phyloP scores from a whole-genome alignment of 2,113 vertebrate genomes.

The Rhea americana region DNA sequence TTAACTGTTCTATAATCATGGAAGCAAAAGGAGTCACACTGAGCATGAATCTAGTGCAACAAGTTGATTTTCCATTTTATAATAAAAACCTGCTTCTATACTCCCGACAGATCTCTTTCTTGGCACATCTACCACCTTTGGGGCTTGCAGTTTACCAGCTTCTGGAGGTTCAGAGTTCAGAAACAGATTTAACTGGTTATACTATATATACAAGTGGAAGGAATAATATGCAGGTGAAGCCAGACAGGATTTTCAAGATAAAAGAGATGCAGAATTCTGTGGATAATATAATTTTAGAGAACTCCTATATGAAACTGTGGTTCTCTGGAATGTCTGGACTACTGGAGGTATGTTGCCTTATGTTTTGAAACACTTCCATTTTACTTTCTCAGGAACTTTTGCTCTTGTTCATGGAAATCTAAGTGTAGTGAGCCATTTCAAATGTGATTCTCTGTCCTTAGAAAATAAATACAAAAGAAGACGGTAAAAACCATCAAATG shows the following conservation, averaged over 20 bases:
- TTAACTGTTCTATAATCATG: not conserved
- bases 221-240: constrained; percentile 22
- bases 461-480: constrained; percentile 82
- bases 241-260: constrained; percentile 78
- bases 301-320: constrained; percentile 82
- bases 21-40: not conserved
- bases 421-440: not conserved
- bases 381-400: not conserved
- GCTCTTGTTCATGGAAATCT: not conserved
- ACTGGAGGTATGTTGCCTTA: constrained; percentile 81
- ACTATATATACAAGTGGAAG: constrained; percentile 64
- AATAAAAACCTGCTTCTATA: not conserved
- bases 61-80: not conserved
- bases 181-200: constrained; percentile 77
- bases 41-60: not conserved
- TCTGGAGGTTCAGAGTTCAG: constrained; percentile 70
- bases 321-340: constrained; percentile 82
- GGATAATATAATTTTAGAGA: constrained; percentile 81
- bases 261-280: constrained; percentile 60
- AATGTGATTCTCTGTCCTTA: constrained; percentile 47
- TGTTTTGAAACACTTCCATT: not conserved
- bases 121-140: constrained; percentile 83
- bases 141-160: constrained; percentile 85
- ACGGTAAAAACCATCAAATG: constrained; percentile 75
- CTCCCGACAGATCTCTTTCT: constrained; percentile 83